Evolutionary conservation across 1,140 invertebrate species (phyloP), one percentile per base, ranked within the genome.

Genomic region (Palaemon carinicauda): DNA sequence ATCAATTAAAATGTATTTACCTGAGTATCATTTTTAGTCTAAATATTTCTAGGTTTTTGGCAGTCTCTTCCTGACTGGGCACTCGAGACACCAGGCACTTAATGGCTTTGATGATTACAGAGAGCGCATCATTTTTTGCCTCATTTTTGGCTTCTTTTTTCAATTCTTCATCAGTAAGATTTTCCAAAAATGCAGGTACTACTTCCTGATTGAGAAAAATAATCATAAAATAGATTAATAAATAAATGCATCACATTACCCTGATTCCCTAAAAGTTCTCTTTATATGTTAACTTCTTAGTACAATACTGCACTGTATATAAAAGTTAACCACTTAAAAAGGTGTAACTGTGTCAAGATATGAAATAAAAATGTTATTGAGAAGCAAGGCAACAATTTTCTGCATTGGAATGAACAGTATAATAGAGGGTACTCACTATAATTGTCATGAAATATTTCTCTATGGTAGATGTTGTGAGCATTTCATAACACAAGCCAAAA

Each of bases 91-190:
- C 96, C 86, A 99, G 93, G 91, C 95, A 96, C 92, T 98, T 98
- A 56, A 97, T 94, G 53, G 96, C 95, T 92, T 96, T 95, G 75
- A 98, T 96, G 90, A 98, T 96, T 80, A 96, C 95, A 79, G 96
- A 97, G 88, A 98, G 96, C 31, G 96, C 95, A 92, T 98, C 97
- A 91, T 96, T 97, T 92, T 97, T 97, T 71, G 96, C 96, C 93
- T 98, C 97, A 90, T 97, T 97, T 92, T 98, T 98, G 0, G 97
- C 97, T 92, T 99, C 98, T 90, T 97, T 96, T 91, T 99, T 99
- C 73, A 99, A 92, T 91, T 99, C 98, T 87, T 99, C 98, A 92
- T 99, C 98, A n/a, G 97, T 97, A 90, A 99, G 93, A 92, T 97
- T 97, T 91, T 98, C 96, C 90, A 99, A 93, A 91, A 98, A 95